Base-by-base conservation (phyloP, 2,113 vertebrate genomes). In the Riparia riparia region DNA sequence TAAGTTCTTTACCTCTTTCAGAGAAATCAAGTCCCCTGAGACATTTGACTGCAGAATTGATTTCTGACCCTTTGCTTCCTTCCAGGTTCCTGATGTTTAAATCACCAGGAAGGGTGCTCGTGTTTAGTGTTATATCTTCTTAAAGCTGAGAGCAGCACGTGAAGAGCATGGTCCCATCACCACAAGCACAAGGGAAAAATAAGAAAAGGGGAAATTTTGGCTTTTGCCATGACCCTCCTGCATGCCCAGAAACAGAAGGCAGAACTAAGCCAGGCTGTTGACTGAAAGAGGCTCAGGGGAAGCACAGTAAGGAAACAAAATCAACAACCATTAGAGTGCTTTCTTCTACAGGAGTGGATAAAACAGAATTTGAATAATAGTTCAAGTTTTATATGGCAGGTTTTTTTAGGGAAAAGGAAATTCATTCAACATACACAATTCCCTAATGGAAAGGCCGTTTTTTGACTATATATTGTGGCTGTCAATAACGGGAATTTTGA, bases 31-130 rank as follows among this genome's bases (percentile, higher is more conserved):
- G 54, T 64, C 51, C 68, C 56, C 14, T 16, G 34, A 86, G 56
- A 63, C 58, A 37, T 90, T 90, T 94, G 71, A 85, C 82, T 63
- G 76, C n/a, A 78, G 64, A 44, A 95, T 64, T 96, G 72, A 94
- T 92, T 97, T 89, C 73, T 91, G 92, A 95, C 86, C 81, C 65
- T 91, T 92, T n/a, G 50, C 41, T 53, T 77, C 78, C 49, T 91
- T 44, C 32, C 50, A 57, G 37, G 20, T 26, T 92, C 60, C 74
- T 82, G 28, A 82, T 54, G 49, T 29, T 93, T 90, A 84, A 95
- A 73, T 42, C 31, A 69, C 57, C 87, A 34, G 89, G 53, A 58
- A 58, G 44, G 44, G 32, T n/a, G 28, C 22, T 58, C 0, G 3
- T 31, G 11, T 53, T 83, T 28, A 26, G 44, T n/a, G 26, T 49